phyloP scores from a whole-genome alignment of 2,797 vertebrate genomes.

The Hylomyscus alleni region DNA sequence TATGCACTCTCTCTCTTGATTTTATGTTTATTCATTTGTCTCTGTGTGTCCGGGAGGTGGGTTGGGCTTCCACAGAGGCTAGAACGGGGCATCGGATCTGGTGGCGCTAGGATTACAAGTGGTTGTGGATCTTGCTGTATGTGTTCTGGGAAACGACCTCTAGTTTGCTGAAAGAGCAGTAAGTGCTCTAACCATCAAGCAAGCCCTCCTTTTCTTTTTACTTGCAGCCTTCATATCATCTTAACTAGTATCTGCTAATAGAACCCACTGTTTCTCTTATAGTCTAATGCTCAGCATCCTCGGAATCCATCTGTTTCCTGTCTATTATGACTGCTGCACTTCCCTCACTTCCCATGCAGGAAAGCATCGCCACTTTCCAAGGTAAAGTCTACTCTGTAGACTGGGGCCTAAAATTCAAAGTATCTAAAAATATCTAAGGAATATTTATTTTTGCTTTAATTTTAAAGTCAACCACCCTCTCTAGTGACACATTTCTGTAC shows the following conservation, averaged over 20 bases:
- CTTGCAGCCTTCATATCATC: neutral
- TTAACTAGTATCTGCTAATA: neutral
- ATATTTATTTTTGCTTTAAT: conserved; percentile 39
- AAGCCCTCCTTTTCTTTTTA: neutral
- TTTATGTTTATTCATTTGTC: neutral
- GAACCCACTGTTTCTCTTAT: neutral
- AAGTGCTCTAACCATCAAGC: neutral
- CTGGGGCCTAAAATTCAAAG: neutral
- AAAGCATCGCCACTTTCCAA: neutral
- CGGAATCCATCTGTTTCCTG: neutral
- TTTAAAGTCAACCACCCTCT: conserved; percentile 23
- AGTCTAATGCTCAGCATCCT: neutral
- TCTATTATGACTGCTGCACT: too few relatives aligned
- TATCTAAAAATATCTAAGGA: neutral
- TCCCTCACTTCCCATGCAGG: neutral
- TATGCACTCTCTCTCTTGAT: neutral
- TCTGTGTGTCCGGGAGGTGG: neutral
- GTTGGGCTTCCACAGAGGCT: neutral
- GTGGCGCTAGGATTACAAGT: neutral
- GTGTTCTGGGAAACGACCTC: neutral
- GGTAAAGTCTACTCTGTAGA: neutral
- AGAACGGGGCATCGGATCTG: too few relatives aligned
- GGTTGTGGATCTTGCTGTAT: neutral
- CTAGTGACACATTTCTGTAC: neutral
- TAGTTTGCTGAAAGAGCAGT: neutral